A percentile compares a stretch with the other conserved stretches of the same genome.
Conservation (phyloP, 2,888 invertebrate species). For the Autographa pulchrina region DNA sequence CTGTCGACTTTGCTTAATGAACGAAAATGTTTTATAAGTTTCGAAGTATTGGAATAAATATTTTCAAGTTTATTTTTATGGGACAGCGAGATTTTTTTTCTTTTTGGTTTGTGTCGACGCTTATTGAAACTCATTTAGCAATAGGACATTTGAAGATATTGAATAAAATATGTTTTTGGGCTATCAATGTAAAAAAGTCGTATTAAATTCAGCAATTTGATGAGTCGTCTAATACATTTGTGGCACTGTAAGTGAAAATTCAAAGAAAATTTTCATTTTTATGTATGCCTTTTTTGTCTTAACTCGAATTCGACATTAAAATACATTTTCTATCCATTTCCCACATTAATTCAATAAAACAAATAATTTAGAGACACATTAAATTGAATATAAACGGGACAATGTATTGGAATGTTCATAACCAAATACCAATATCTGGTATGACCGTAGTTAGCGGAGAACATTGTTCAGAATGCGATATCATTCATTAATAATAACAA, state of each 20-base stretch:
- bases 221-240: no score
- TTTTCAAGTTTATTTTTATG: neutral
- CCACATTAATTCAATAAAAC: neutral
- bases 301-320: neutral
- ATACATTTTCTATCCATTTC: conserved; percentile 22
- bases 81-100: neutral
- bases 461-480: conserved; percentile 37
- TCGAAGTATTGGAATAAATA: neutral
- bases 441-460: conserved; percentile 51
- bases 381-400: conserved; percentile 38
- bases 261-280: no score
- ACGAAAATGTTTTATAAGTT: conserved; percentile 26
- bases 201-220: no score
- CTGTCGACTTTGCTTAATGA: conserved; percentile 47
- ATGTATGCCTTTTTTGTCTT: no score
- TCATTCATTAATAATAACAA: conserved; percentile 54
- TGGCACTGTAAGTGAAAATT: no score
- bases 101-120: neutral
- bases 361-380: conserved; percentile 17
- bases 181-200: no score
- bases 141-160: no score
- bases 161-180: no score
- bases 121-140: neutral
- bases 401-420: conserved; percentile 39
- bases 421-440: conserved; percentile 32